These are phyloP conservation scores for Panulirus ornatus DNA, from an alignment of 1,140 invertebrate species.

Conservation along the genomic window DNA sequence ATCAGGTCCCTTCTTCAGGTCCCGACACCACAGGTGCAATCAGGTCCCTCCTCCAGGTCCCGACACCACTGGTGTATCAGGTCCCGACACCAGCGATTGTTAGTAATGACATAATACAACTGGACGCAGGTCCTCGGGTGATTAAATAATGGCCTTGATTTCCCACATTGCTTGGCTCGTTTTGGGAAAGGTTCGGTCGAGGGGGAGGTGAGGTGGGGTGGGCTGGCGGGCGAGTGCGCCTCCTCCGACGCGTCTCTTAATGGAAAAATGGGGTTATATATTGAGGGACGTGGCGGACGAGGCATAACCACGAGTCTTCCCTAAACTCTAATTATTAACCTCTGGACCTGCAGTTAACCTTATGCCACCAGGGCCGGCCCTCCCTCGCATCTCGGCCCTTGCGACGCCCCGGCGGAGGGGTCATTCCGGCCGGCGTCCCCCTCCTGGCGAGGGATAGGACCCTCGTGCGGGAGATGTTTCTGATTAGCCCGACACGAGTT, in stretches of 20 bases:
- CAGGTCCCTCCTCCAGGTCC: neutral
- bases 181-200: neutral
- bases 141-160: constrained; percentile 10
- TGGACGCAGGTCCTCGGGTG: constrained; percentile 8
- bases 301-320: constrained; percentile 53
- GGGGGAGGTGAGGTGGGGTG: neutral
- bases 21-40: neutral
- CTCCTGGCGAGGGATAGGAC: constrained; percentile 32
- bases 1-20: neutral
- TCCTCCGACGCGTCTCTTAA: constrained; percentile 28
- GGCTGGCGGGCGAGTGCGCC: too few relatives aligned
- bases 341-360: constrained; percentile 26
- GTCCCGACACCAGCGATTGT: neutral
- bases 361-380: neutral
- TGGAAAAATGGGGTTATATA: constrained; percentile 40
- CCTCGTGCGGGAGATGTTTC: constrained; percentile 42
- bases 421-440: constrained; percentile 1
- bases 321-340: constrained; percentile 72
- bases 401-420: neutral
- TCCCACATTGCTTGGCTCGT: constrained; percentile 19
- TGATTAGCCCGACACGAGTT: constrained; percentile 74
- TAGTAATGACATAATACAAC: constrained; percentile 41
- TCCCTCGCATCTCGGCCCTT: neutral
- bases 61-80: neutral
- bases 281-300: constrained; percentile 37